Evolutionary conservation across 2,888 invertebrate genomes (phyloP), one percentile per base, ranked within the genome.

Genomic region (Crossocerus cetratus): DNA sequence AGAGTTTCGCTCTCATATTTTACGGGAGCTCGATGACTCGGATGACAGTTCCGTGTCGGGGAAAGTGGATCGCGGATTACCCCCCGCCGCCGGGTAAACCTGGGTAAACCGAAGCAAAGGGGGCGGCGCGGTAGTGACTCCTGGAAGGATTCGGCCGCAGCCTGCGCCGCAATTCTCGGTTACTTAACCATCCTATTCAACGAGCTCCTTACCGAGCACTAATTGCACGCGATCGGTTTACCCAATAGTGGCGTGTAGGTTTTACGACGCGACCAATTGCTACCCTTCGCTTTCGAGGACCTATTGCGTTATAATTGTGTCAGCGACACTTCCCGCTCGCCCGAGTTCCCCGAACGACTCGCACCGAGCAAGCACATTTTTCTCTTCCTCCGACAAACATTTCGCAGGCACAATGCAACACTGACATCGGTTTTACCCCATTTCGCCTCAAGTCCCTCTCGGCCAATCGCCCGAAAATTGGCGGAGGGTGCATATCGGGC

Each of bases 31-130:
- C 2, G 49, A 49, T 16, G 4, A 49, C 14, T 1, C 0, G 16
- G 32, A 18, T 8, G 21, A 56, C 32, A 22, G 23, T 53, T 62
- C 14, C 67, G 58, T 74, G 61, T 16, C 61, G 18, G 22, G 42
- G 61, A 74, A 68, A 56, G 56, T 69, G 43, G 21, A 62, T 59
- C 67, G 54, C 57, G 69, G 73, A 67, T 74, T 70, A 67, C 44
- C 67, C 57, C 32, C 56, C 23, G 49, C 55, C n/a, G n/a, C n/a
- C n/a, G n/a, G 23, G 61, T 72, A 72, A 72, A 74, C 61, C n/a
- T 53, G n/a, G 53, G 44, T 22, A 53, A 59, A n/a, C 49, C 11
- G 2, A 16, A 18, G 16, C 16, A 45, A 49, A 61, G 8, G 13
- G 43, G 23, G 55, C 32, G 44, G 13, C 22, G 2, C 23, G n/a